Evolutionary conservation across 2,888 invertebrate species (phyloP), one percentile per base, ranked within the genome.

Genomic region (Mactromeris polynyma): DNA sequence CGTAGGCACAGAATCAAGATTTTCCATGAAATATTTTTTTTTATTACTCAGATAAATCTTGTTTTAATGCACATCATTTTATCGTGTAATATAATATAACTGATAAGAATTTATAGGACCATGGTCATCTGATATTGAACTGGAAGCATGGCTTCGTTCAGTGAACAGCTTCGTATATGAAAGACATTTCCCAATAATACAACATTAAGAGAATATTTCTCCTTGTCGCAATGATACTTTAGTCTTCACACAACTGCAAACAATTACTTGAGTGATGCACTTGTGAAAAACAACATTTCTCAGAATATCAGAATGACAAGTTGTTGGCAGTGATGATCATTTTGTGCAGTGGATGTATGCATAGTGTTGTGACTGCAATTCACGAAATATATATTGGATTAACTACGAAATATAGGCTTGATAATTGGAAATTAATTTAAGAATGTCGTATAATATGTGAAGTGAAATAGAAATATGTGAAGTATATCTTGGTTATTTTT

Each of bases 211-310:
- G 17, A 26, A 33, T 33, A 73, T 73, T 19, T 73, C 33, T 33
- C 36, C 73, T 14, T 26, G 58, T 26, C 26, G 33, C 19, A 21
- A 36, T 73, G 17, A 26, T 73, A 19, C 36, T 58, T 21, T 11
- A 17, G 73, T 17, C 19, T 73, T 73, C 73, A 73, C 36, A 73
- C 36, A 73, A 73, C 73, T 73, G 73, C 73, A 36, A 36, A 33
- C 33, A 73, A 73, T 73, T 73, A 73, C 73, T 73, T 33, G 73
- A 36, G 36, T 17, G 73, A 19, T 73, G 73, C 73, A 73, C 33
- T 73, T 36, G 73, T 36, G 36, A 73, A 73, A 73, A 73, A 73
- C 36, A 2, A 58, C 7, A 58, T 73, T 36, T 36, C 73, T 33
- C 31, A 33, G 73, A 73, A 36, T 26, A 36, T 17, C 17, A 33